Percentiles rank a stretch among this genome's conserved stretches.
Conservation (phyloP, 2,797 vertebrate species). For the Triplophysa bombifrons region DNA sequence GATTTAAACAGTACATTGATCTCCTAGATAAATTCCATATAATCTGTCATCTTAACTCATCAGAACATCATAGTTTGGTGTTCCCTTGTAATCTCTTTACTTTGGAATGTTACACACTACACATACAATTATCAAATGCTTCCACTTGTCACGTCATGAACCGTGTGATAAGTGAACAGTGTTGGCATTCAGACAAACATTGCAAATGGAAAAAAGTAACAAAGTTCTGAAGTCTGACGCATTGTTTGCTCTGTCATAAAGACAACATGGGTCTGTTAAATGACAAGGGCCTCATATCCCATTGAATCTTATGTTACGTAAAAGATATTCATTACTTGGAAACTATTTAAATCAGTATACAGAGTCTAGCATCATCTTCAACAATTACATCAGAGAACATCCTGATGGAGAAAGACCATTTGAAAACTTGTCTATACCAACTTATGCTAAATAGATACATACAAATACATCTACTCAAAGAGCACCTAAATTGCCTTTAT, state of each 20-base stretch:
- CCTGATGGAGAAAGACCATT: neutral
- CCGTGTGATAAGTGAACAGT: neutral
- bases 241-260: neutral
- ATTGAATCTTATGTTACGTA: neutral
- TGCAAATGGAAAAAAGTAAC: neutral
- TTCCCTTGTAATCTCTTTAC: neutral
- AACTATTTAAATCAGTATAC: neutral
- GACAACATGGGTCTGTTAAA: neutral
- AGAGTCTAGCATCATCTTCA: neutral
- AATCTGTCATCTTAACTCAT: neutral
- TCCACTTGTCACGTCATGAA: too few species aligned
- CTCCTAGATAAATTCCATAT: too few species aligned
- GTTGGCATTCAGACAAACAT: neutral
- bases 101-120: neutral
- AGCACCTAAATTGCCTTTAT: too few species aligned
- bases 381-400: neutral
- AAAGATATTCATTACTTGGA: neutral
- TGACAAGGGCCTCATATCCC: neutral
- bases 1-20: neutral
- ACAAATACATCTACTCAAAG: too few species aligned
- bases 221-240: too few species aligned
- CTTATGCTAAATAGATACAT: neutral
- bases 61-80: neutral
- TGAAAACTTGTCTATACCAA: neutral
- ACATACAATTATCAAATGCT: neutral